A percentile compares a stretch with the other conserved stretches of the same genome.
Evolutionary conservation across 2,888 invertebrate species (phyloP).

Genomic region (Polymixis lichenea): DNA sequence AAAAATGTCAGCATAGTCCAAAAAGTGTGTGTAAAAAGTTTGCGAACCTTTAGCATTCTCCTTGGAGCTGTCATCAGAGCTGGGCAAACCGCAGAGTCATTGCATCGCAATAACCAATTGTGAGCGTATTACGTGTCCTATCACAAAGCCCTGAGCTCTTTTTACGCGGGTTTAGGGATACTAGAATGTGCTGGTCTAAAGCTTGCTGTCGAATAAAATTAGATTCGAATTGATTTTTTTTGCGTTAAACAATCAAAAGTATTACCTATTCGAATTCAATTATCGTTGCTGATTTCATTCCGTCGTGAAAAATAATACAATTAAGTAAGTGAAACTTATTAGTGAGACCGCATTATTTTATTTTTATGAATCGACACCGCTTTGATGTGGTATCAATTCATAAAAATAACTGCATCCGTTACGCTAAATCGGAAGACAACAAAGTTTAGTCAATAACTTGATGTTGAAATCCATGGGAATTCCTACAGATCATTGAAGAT

Average conservation of each 20-base stretch:
- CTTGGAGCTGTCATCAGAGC: constrained; percentile 78
- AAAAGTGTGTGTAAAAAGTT: constrained; percentile 67
- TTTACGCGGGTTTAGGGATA: constrained; percentile 66
- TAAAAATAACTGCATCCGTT: constrained; percentile 28
- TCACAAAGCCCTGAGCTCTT: constrained; percentile 86
- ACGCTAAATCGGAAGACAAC: constrained; percentile 10
- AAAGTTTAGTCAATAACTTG: constrained; percentile 26
- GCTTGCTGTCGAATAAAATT: neutral
- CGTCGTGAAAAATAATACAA: neutral
- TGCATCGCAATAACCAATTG: constrained; percentile 91
- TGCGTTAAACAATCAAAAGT: neutral
- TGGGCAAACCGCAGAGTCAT: constrained; percentile 88
- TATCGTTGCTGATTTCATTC: neutral
- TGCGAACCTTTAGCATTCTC: constrained; percentile 80
- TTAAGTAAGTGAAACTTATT: neutral
- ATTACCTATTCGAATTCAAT: neutral
- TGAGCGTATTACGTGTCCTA: constrained; percentile 89
- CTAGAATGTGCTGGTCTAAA: constrained; percentile 67
- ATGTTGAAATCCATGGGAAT: constrained; percentile 43
- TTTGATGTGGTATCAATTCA: constrained; percentile 13
- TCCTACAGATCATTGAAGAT: constrained; percentile 37
- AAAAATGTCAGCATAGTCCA: constrained; percentile 49
- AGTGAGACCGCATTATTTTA: too few species aligned
- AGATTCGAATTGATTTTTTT: neutral
- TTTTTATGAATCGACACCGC: too few species aligned